Evolutionary conservation across 2,888 invertebrate species (phyloP), one percentile per base, ranked within the genome.

Genomic region (Margaritifera margaritifera): DNA sequence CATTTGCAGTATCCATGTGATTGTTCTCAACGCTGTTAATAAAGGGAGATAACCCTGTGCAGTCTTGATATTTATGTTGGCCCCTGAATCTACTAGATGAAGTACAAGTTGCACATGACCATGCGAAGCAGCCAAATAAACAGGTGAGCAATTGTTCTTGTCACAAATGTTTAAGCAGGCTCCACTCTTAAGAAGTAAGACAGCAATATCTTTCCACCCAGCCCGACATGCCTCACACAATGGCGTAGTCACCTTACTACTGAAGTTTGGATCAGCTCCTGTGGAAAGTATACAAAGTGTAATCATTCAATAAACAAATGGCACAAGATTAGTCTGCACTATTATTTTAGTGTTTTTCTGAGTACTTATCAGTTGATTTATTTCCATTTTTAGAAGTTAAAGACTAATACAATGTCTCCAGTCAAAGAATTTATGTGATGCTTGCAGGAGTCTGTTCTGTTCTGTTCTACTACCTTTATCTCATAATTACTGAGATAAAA

Each of bases 191-290:
- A 72, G 19, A 19, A 72, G 55, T 20, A 63, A 52, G 24, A 61
- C 59, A 3, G 69, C 69, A 24, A 69, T 62, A 61, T 56, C 27
- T 42, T 66, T 51, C 31, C 67, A 63, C 4, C 72, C 72, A 25
- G 64, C 55, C n/a, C 72, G 58, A 61, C 72, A 62, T 15, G 72
- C 72, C 24, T 69, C 72, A 66, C 72, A 72, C 18, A 72, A 58
- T 5, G 66, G 66, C 11, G 54, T 31, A 27, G 58, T 64, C n/a
- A 62, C 65, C 50, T 64, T 65, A 24, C 55, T 27, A 42, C 62
- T 25, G 22, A 22, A 51, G 57, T 70, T 66, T 42, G 62, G 59
- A 20, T 65, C 58, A 18, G 66, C 66, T 25, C 52, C 42, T 42
- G 42, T 42, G 11, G 11, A 11, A 42, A 42, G 11, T 42, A 11